These are phyloP conservation scores for Temnothorax unifasciatus DNA, from an alignment of 2,888 invertebrate species.

Conservation along the genomic window DNA sequence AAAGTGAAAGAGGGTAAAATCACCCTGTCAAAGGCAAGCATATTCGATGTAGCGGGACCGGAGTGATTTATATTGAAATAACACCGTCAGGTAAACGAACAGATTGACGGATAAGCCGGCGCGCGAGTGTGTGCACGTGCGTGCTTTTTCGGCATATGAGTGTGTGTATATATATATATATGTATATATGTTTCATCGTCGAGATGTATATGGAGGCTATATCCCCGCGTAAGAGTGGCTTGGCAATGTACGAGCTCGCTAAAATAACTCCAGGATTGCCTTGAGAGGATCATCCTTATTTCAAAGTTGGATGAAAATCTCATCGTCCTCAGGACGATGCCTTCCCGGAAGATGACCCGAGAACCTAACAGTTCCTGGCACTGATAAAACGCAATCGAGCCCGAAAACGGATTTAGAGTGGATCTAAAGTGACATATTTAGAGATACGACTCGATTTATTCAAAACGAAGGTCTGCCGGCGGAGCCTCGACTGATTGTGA, in stretches of 20 bases:
- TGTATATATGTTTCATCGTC: slow-evolving; percentile 8
- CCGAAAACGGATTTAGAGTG: slow-evolving; percentile 33
- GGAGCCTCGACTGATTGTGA: no score
- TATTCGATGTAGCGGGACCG: slow-evolving; percentile 46
- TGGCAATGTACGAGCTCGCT: slow-evolving; percentile 44
- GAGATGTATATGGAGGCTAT: slow-evolving; percentile 20
- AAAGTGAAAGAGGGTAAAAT: slow-evolving; percentile 59
- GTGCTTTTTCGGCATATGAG: not conserved
- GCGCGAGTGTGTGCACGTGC: not conserved
- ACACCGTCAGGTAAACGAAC: slow-evolving; percentile 61
- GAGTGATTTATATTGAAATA: slow-evolving; percentile 65
- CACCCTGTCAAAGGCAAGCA: slow-evolving; percentile 62
- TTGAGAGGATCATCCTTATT: slow-evolving; percentile 57
- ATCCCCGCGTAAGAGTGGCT: slow-evolving; percentile 38
- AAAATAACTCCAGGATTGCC: slow-evolving; percentile 53
- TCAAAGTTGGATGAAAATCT: slow-evolving; percentile 54
- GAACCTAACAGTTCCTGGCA: slow-evolving; percentile 25
- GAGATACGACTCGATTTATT: slow-evolving; percentile 40
- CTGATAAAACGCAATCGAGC: slow-evolving; percentile 53
- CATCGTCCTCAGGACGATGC: slow-evolving; percentile 24
- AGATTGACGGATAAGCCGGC: slow-evolving; percentile 55
- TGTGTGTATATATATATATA: not conserved
- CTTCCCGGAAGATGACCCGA: slow-evolving; percentile 29
- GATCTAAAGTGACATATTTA: slow-evolving; percentile 34
- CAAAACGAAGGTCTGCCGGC: no score